A percentile compares a stretch with the other conserved stretches of the same genome.
These are phyloP conservation scores for Podabrus alpinus DNA, from an alignment of 2,888 invertebrate genomes.

Conservation along the genomic window DNA sequence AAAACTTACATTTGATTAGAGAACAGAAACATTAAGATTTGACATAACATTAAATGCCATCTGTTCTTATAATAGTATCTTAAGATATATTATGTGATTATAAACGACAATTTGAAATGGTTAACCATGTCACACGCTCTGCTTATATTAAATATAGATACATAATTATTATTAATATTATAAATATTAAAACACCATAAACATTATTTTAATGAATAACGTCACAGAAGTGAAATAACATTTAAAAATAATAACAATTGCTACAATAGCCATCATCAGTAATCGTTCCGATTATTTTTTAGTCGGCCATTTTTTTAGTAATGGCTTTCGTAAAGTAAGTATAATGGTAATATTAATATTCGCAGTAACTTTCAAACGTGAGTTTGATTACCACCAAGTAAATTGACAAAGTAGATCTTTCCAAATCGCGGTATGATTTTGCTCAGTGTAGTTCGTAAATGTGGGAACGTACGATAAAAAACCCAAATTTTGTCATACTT, in stretches of 20 bases:
- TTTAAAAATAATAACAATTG: conserved; percentile 23
- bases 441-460: conserved; percentile 24
- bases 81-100: conserved; percentile 15
- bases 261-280: conserved; percentile 36
- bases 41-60: conserved; percentile 25
- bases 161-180: conserved; percentile 21
- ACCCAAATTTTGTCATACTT: conserved; percentile 29
- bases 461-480: conserved; percentile 34
- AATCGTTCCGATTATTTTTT: conserved; percentile 32
- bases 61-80: conserved; percentile 11
- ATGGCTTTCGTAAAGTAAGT: not conserved
- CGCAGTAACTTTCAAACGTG: not conserved
- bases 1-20: conserved; percentile 41
- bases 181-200: conserved; percentile 35
- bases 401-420: conserved; percentile 25
- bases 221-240: conserved; percentile 27
- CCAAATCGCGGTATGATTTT: conserved; percentile 35
- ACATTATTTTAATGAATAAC: conserved; percentile 23
- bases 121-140: conserved; percentile 42
- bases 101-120: conserved; percentile 40
- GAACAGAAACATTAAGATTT: conserved; percentile 36
- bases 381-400: conserved; percentile 10
- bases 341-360: not conserved
- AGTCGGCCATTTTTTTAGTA: conserved; percentile 3
- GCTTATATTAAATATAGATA: not conserved